These are phyloP conservation scores for Oenanthe oenanthe DNA, from an alignment of 2,113 vertebrate species.

Conservation along the genomic window DNA sequence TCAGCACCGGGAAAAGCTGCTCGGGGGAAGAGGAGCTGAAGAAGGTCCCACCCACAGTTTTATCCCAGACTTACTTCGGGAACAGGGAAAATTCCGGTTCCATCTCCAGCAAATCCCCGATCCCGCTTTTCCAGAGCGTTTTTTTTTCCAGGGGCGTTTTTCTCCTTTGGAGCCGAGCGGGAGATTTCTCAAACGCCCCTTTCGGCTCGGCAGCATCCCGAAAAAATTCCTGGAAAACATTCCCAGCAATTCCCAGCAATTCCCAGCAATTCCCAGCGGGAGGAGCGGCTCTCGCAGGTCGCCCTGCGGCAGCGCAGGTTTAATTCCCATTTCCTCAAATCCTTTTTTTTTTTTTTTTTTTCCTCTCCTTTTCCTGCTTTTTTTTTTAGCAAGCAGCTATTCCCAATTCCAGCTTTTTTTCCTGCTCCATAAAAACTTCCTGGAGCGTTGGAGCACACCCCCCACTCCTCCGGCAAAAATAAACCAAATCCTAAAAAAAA, in stretches of 20 bases:
- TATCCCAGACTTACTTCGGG: background rate
- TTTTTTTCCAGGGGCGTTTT: background rate
- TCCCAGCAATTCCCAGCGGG: background rate
- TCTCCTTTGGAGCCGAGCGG: background rate
- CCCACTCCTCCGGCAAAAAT: background rate
- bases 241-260: background rate
- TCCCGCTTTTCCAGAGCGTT: background rate
- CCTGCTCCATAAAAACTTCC: background rate
- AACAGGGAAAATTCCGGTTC: rapidly evolving
- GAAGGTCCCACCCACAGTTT: background rate
- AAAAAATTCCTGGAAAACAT: background rate
- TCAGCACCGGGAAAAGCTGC: background rate
- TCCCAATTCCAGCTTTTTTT: background rate
- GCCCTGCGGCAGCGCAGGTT: background rate
- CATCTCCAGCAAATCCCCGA: background rate
- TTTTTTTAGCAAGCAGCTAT: rapidly evolving
- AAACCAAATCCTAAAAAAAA: background rate
- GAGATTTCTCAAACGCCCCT: background rate
- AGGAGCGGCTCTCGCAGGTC: background rate
- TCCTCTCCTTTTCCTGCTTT: background rate
- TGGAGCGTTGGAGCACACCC: rapidly evolving
- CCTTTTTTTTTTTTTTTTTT: background rate
- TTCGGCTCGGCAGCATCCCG: rapidly evolving
- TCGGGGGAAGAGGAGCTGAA: rapidly evolving
- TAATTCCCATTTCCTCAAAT: background rate